phyloP scores from a whole-genome alignment of 2,797 vertebrate genomes.

The Crocidura indochinensis region DNA sequence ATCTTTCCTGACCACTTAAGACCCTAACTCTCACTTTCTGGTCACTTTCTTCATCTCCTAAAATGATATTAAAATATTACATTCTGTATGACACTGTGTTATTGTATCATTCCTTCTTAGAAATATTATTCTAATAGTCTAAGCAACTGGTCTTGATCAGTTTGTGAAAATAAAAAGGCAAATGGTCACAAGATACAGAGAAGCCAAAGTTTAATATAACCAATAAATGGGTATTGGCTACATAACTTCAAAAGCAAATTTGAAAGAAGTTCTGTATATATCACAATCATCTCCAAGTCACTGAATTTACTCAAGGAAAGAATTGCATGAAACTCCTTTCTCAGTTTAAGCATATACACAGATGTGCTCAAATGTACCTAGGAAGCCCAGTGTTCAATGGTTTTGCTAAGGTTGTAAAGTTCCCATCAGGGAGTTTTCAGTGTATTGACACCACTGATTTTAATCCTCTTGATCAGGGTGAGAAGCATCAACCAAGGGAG shows the following conservation, averaged over 20 bases:
- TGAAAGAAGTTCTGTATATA: background rate
- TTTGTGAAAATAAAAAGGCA: background rate
- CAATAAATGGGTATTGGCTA: background rate
- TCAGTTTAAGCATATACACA: background rate
- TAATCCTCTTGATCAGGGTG: background rate
- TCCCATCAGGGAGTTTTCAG: background rate
- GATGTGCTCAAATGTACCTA: background rate
- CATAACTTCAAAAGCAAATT: background rate
- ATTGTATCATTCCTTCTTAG: background rate
- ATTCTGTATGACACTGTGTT: background rate
- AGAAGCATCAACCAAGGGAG: background rate
- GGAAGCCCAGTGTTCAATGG: background rate
- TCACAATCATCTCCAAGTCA: conserved; percentile 19
- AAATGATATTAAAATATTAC: too few relatives aligned
- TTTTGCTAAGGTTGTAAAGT: background rate
- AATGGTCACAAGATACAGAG: conserved; percentile 14
- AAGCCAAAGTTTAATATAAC: background rate
- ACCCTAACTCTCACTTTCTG: background rate
- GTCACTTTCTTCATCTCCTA: conserved; percentile 1
- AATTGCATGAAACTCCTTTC: background rate
- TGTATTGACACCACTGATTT: background rate
- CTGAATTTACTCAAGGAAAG: background rate
- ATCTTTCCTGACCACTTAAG: background rate
- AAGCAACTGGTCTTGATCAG: background rate
- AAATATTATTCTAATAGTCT: background rate